These are phyloP conservation scores for Acheta domesticus DNA, from an alignment of 2,888 invertebrate species.

Conservation along the genomic window DNA sequence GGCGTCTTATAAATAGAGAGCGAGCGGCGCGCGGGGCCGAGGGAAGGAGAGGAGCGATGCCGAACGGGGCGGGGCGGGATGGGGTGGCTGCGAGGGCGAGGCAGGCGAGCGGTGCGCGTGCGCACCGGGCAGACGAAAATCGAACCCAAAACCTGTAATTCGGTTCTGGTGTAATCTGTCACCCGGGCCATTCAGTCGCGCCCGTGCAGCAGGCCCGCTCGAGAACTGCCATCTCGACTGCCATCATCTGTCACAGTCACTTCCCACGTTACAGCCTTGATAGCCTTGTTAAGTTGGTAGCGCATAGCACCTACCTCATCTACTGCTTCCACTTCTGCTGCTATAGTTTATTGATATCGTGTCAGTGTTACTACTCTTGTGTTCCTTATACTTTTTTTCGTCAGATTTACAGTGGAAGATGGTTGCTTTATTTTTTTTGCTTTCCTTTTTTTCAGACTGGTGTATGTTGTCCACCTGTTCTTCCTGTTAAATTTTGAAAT, in stretches of 20 bases:
- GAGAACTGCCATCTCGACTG: background rate
- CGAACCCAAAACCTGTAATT: background rate
- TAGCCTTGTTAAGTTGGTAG: background rate
- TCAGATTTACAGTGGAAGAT: no score
- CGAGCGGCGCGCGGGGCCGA: background rate
- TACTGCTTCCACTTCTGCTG: background rate
- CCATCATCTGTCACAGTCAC: background rate
- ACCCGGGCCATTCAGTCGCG: background rate
- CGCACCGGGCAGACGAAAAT: background rate
- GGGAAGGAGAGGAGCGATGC: background rate
- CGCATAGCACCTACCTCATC: background rate
- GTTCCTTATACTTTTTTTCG: no score
- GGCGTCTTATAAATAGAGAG: background rate
- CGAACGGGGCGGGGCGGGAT: no score
- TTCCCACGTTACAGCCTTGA: background rate
- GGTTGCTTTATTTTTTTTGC: no score
- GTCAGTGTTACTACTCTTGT: no score
- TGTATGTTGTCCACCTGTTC: no score
- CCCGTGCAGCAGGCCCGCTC: background rate
- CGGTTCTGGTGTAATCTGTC: slow-evolving; percentile 7
- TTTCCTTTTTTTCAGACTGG: no score
- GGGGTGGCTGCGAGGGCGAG: background rate
- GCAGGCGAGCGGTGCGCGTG: background rate
- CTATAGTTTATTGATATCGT: no score
- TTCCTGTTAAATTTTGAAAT: no score